phyloP scores from a whole-genome alignment of 1,140 invertebrate species.

The Dolichoris vasculosae region DNA sequence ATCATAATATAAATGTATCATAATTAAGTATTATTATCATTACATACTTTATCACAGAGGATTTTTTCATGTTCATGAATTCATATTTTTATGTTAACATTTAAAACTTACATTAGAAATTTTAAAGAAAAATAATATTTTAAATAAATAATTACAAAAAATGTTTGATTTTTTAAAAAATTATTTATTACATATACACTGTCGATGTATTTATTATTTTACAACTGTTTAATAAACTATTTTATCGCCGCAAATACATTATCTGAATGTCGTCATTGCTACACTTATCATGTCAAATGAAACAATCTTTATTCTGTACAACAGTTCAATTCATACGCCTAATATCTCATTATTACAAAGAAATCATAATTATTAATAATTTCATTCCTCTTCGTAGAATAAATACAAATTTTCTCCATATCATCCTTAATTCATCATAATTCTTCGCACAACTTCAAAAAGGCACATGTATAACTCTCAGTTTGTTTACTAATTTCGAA shows the following conservation, averaged over 20 bases:
- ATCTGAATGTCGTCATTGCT: background rate
- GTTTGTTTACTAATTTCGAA: conserved; percentile 39
- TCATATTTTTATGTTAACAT: background rate
- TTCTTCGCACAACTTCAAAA: background rate
- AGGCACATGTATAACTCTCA: background rate
- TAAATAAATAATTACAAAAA: conserved; percentile 1
- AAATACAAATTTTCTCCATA: background rate
- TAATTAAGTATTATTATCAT: conserved; percentile 9
- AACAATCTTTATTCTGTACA: background rate
- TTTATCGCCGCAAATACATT: background rate
- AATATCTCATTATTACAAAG: background rate
- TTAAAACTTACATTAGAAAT: background rate
- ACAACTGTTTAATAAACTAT: background rate
- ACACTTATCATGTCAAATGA: background rate
- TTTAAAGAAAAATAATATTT: background rate
- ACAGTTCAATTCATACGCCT: background rate
- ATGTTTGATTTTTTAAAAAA: background rate
- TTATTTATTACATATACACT: conserved; percentile 25
- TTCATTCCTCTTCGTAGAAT: background rate
- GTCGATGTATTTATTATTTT: background rate
- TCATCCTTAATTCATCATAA: background rate
- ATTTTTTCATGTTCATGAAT: background rate
- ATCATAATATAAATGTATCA: conserved; percentile 8
- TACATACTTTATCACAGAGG: background rate
- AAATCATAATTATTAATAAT: background rate